phyloP scores from a whole-genome alignment of 2,113 vertebrate species.

The Thunnus thynnus region DNA sequence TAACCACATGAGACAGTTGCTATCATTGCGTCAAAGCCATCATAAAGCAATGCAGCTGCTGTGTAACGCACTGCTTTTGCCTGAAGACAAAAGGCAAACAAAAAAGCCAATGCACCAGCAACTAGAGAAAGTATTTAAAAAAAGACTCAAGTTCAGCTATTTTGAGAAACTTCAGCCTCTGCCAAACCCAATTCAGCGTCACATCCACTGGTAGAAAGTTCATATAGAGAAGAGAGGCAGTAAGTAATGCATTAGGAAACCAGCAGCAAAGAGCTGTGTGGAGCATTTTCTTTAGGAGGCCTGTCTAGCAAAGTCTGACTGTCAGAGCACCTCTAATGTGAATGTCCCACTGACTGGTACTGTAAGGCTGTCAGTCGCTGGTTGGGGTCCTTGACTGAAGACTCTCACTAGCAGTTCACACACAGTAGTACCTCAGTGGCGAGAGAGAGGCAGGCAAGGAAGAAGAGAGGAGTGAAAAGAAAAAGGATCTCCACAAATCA shows the following conservation, averaged over 20 bases:
- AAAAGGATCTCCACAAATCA: slow-evolving; percentile 77
- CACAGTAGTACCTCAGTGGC: slow-evolving; percentile 59
- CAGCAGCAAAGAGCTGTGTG: slow-evolving; percentile 54
- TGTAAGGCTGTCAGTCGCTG: slow-evolving; percentile 73
- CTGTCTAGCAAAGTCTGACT: slow-evolving; percentile 65
- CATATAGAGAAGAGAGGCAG: slow-evolving; percentile 53
- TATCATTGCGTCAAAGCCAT: slow-evolving; percentile 75
- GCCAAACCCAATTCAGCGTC: slow-evolving; percentile 46
- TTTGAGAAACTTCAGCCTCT: slow-evolving; percentile 60
- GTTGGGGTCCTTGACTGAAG: slow-evolving; percentile 74
- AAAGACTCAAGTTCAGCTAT: slow-evolving; percentile 62
- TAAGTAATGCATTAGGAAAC: slow-evolving; percentile 54
- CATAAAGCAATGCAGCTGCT: slow-evolving; percentile 61
- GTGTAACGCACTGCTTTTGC: slow-evolving; percentile 52
- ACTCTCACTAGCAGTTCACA: slow-evolving; percentile 73
- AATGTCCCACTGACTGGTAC: slow-evolving; percentile 72
- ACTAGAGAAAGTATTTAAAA: slow-evolving; percentile 39
- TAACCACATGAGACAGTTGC: slow-evolving; percentile 71
- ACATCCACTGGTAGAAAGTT: slow-evolving; percentile 45
- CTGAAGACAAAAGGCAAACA: slow-evolving; percentile 71
- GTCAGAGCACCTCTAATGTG: slow-evolving; percentile 72
- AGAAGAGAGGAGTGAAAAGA: slow-evolving; percentile 60
- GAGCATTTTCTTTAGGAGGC: slow-evolving; percentile 58
- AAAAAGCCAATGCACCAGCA: slow-evolving; percentile 54
- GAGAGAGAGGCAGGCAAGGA: slow-evolving; percentile 47